These are phyloP conservation scores for Felis chaus DNA, from an alignment of 2,113 vertebrate genomes.

Conservation along the genomic window DNA sequence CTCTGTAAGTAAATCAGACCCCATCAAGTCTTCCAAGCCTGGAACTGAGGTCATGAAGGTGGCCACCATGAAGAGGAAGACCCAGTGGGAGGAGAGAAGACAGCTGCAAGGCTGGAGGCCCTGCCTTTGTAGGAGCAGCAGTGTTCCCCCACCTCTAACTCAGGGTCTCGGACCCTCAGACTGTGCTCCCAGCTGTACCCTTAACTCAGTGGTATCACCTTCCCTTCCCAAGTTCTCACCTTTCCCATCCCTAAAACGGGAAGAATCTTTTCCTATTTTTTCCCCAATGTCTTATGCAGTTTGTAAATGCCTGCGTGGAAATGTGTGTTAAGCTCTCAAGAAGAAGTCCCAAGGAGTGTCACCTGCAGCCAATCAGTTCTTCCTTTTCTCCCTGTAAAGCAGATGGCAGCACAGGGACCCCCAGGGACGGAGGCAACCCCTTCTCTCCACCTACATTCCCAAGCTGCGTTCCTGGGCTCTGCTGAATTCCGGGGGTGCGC, in stretches of 20 bases:
- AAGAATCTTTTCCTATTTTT: not conserved
- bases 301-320: not conserved
- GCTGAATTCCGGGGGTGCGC: too few species aligned
- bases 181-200: not conserved
- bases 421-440: fast-evolving
- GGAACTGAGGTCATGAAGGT: not conserved
- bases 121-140: not conserved
- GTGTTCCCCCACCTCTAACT: fast-evolving
- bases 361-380: not conserved
- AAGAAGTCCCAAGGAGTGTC: not conserved
- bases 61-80: not conserved
- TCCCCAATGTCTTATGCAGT: not conserved
- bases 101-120: too few species aligned
- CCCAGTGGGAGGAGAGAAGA: too few species aligned
- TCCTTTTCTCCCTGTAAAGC: not conserved
- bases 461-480: too few species aligned
- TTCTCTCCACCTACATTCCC: not conserved
- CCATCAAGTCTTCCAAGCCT: not conserved
- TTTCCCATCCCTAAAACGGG: not conserved
- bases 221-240: not conserved
- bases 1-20: not conserved
- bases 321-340: not conserved
- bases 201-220: not conserved
- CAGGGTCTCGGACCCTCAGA: not conserved
- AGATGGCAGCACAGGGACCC: not conserved